Percentiles rank a stretch among this genome's conserved stretches.
Evolutionary conservation across 2,113 vertebrate genomes (phyloP).

Genomic region (Okapia johnstoni): DNA sequence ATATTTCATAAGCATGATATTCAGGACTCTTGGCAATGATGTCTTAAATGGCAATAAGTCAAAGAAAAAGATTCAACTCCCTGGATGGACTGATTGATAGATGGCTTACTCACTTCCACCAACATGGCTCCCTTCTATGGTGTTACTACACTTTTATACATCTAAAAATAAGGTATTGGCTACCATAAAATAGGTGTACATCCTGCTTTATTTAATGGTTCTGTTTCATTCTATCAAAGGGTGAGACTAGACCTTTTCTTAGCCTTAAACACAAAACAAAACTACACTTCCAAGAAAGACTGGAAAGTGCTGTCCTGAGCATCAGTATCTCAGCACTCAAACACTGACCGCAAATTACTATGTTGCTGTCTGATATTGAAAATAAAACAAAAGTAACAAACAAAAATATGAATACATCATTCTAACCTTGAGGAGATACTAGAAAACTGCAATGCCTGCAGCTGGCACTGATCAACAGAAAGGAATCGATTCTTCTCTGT

Average conservation of each 20-base stretch:
- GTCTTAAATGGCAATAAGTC: constrained; percentile 49
- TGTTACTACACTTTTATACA: neutral
- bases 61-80: constrained; percentile 45
- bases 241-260: neutral
- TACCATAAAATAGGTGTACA: neutral
- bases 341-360: neutral
- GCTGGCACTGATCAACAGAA: neutral
- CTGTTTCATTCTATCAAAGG: neutral
- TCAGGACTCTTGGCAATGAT: constrained; percentile 28
- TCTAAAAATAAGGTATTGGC: neutral
- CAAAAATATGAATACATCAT: neutral
- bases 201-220: neutral
- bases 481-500: neutral
- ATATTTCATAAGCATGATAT: neutral
- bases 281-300: neutral
- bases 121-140: neutral
- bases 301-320: neutral
- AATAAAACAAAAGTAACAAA: neutral
- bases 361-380: neutral
- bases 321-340: neutral
- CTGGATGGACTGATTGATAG: constrained; percentile 41
- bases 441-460: neutral
- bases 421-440: neutral
- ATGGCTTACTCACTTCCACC: constrained; percentile 28
- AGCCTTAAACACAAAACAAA: neutral